Base-by-base conservation (phyloP, 2,113 vertebrate species). In the Syrmaticus mikado region DNA sequence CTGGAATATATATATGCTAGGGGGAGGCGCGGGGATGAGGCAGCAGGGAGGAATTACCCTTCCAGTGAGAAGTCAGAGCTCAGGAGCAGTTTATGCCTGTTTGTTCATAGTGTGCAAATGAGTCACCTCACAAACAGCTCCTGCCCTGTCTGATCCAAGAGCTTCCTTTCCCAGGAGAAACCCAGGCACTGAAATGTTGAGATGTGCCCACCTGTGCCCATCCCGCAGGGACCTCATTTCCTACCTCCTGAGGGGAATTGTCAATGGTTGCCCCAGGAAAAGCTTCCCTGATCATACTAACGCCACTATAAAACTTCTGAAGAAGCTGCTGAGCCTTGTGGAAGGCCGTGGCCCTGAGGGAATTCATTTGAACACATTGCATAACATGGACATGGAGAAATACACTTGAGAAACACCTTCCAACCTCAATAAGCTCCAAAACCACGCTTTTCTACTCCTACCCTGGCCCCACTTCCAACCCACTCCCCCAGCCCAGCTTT, bases 31-130 rank as follows among this genome's bases (percentile, higher is more conserved):
- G 16, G 64, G 8, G 48, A 61, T 94, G 96, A 95, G 85, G 88
- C 79, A 96, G 75, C 2, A 0, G 60, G 60, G 32, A 92, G 58
- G 89, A 91, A 92, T 85, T 64, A 61, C 45, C 76, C 61, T 86
- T 95, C 66, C 11, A 1, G 57, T 73, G 85, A 88, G 93, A 90
- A 83, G 83, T 5, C 27, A 72, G 82, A 45, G 66, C 52, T 86
- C 57, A 65, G 91, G 87, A 92, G 91, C 32, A 53, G 93, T 91
- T 90, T 21, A 21, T 94, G 93, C 95, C 95, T 96, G 95, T 89
- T 93, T 75, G 82, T 80, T 94, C 93, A 77, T 48, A 67, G 71
- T 41, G 82, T 41, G 62, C 2, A 1, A 57, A 32, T 91, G 94
- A 95, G 85, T 94, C 94, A 96, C 2, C 0, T 65, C 43, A 46